Percentiles rank a stretch among this genome's conserved stretches.
Evolutionary conservation across 1,140 invertebrate genomes (phyloP).

Genomic region (Drosophila navojoa): DNA sequence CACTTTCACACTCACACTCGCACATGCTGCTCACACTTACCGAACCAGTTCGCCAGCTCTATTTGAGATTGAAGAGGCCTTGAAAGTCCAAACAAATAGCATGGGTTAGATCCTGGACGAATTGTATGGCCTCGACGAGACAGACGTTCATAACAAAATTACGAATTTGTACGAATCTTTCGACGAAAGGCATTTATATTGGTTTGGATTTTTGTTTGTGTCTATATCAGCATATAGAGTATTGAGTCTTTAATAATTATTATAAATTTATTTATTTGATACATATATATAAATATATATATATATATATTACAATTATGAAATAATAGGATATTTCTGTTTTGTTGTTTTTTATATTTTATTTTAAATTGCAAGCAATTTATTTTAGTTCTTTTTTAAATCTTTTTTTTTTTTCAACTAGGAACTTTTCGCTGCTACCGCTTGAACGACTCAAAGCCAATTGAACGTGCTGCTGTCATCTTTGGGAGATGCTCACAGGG

Average conservation of each 20-base stretch:
- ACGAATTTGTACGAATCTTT: slow-evolving; percentile 69
- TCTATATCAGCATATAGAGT: slow-evolving; percentile 38
- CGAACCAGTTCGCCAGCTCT: slow-evolving; percentile 36
- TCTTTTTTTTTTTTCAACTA: slow-evolving; percentile 15
- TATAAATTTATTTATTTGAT: slow-evolving; percentile 4
- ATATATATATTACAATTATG: slow-evolving; percentile 47
- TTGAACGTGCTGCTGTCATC: slow-evolving; percentile 44
- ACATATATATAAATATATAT: slow-evolving; percentile 21
- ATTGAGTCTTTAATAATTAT: slow-evolving; percentile 11
- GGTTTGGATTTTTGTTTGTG: slow-evolving; percentile 22
- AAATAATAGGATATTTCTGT: slow-evolving; percentile 35
- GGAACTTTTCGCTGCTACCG: slow-evolving; percentile 56
- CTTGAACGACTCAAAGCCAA: slow-evolving; percentile 62
- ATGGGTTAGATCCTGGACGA: slow-evolving; percentile 71
- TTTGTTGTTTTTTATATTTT: neutral
- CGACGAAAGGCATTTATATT: slow-evolving; percentile 76
- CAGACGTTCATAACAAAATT: slow-evolving; percentile 80
- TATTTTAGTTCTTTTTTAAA: slow-evolving; percentile 13
- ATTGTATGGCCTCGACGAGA: slow-evolving; percentile 70
- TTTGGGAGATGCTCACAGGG: neutral
- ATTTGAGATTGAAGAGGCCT: slow-evolving; percentile 64
- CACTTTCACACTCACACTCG: slow-evolving; percentile 4
- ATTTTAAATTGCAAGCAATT: slow-evolving; percentile 26
- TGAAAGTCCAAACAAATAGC: slow-evolving; percentile 72
- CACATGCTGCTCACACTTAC: slow-evolving; percentile 42